Evolutionary conservation across 2,888 invertebrate species (phyloP).

Genomic region (Bellardia bayeri): DNA sequence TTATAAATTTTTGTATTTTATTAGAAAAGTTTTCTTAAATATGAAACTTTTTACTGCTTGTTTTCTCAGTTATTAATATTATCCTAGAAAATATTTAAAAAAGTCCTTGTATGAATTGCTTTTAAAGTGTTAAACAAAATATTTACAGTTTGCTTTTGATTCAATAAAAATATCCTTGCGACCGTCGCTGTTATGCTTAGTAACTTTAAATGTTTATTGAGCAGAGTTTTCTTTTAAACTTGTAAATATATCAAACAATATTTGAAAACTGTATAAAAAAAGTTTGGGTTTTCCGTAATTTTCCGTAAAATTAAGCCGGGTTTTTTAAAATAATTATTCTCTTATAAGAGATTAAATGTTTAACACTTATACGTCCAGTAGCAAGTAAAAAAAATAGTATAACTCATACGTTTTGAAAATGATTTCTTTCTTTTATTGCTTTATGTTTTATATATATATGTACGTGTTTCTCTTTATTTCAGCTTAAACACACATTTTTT

Average conservation of each 20-base stretch:
- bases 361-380: slow-evolving; percentile 60
- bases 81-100: background rate
- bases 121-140: too few relatives aligned
- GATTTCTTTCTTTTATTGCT: too few relatives aligned
- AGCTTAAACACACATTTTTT: too few relatives aligned
- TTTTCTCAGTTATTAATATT: too few relatives aligned
- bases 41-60: too few relatives aligned
- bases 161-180: too few relatives aligned
- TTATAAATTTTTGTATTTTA: too few relatives aligned
- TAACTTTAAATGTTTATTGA: background rate
- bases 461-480: too few relatives aligned
- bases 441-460: too few relatives aligned
- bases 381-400: background rate
- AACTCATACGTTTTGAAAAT: background rate
- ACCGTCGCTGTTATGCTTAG: too few relatives aligned
- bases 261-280: background rate
- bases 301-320: background rate
- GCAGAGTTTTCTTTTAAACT: background rate
- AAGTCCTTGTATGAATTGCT: background rate
- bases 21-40: too few relatives aligned
- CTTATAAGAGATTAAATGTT: background rate
- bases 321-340: background rate
- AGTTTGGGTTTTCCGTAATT: background rate
- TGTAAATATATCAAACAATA: background rate
- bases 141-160: too few relatives aligned